Percentiles rank a stretch among this genome's conserved stretches.
Evolutionary conservation across 2,888 invertebrate genomes (phyloP).

Genomic region (Nemurella pictetii): DNA sequence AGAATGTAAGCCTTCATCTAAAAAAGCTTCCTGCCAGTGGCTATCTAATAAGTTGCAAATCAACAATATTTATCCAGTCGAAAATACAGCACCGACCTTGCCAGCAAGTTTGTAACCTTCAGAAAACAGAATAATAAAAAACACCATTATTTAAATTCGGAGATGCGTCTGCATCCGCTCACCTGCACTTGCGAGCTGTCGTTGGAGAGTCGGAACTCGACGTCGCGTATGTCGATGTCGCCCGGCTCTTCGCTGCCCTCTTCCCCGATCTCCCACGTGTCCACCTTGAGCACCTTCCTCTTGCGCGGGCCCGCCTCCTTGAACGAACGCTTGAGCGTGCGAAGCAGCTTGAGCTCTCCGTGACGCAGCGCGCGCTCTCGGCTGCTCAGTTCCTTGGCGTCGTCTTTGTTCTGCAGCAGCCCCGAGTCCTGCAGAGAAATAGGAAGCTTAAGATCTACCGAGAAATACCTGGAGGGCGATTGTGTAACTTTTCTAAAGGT

Average conservation of each 20-base stretch:
- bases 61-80: too few relatives aligned
- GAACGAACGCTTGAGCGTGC: conserved; percentile 74
- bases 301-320: conserved; percentile 70
- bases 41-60: too few relatives aligned
- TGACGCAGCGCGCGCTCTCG: conserved; percentile 79
- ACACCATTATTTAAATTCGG: too few relatives aligned
- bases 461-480: too few relatives aligned
- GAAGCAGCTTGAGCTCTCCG: conserved; percentile 86
- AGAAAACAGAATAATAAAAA: too few relatives aligned
- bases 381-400: conserved; percentile 54
- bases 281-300: conserved; percentile 74
- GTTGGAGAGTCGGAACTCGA: conserved; percentile 83
- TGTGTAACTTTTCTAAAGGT: too few relatives aligned
- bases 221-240: conserved; percentile 76
- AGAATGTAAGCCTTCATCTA: too few relatives aligned
- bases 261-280: conserved; percentile 67
- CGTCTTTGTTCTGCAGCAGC: conserved; percentile 30
- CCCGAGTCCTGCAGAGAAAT: conserved; percentile 41
- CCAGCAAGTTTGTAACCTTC: too few relatives aligned
- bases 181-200: conserved; percentile 73
- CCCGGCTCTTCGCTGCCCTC: conserved; percentile 56
- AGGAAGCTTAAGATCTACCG: too few relatives aligned
- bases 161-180: too few relatives aligned
- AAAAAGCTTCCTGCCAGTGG: too few relatives aligned
- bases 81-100: too few relatives aligned